Base-by-base conservation (phyloP, 1,140 invertebrate species). In the Dreissena rostriformis region DNA sequence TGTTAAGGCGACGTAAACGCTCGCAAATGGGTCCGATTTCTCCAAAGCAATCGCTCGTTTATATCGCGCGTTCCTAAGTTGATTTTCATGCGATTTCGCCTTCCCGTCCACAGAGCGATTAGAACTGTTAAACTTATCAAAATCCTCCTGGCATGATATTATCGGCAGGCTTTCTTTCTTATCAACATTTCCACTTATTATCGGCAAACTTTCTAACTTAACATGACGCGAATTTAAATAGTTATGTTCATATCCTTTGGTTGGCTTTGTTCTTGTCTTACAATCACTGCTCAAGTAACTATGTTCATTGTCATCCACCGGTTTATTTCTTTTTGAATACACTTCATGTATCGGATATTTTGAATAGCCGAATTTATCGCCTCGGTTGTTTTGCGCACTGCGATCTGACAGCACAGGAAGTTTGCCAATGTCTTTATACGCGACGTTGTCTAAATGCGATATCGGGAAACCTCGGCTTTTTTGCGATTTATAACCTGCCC, bases 401-500 rank as follows among this genome's bases (percentile, higher is more conserved):
- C 55, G 67, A 73, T 73, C 53, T 10, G 17, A 65, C 12, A 39
- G 28, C 28, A 17, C 26, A 57, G 57, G 53, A 51, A 57, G 19
- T n/a, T 63, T 72, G 67, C 68, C 55, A 63, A 65, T 65, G 66
- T 49, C 22, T 24, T 61, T 39, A 39, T 39, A 39, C 39, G 39
- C 57, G 52, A 28, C 39, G 17, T 39, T 49, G 49, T 22, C 15
- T 61, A 68, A 55, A 67, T 70, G 61, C 26, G 70, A 29, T 81
- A 81, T 81, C 55, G 79, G 79, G 72, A 72, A 72, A 81, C 39
- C 67, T 29, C 39, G 52, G n/a, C 8, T 57, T 57, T 73, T 61
- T 71, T 22, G 52, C 73, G 51, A 51, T 39, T 52, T 71, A 22
- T 61, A 15, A 61, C 53, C 55, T 22, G 28, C 14, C 63, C 55